phyloP scores from a whole-genome alignment of 2,888 invertebrate genomes.

The Tenthredo notha region DNA sequence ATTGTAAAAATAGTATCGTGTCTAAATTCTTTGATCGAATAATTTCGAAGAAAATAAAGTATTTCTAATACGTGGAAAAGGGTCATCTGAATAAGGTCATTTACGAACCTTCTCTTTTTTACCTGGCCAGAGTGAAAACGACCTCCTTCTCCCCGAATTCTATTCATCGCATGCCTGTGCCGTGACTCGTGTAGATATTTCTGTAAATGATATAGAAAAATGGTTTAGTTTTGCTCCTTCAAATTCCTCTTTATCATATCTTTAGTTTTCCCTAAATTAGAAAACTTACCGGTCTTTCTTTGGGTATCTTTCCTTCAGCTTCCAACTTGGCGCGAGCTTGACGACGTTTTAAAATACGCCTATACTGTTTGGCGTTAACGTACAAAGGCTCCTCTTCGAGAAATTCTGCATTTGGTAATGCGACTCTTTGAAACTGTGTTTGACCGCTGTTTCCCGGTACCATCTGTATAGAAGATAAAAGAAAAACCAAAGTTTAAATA shows the following conservation, averaged over 20 bases:
- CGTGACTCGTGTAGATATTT: slow-evolving; percentile 99
- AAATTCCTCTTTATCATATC: background rate
- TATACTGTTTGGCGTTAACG: slow-evolving; percentile 99
- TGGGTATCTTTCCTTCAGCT: slow-evolving; percentile 96
- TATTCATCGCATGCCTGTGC: slow-evolving; percentile 98
- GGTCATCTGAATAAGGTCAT: slow-evolving; percentile 21
- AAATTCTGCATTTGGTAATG: slow-evolving; percentile 82
- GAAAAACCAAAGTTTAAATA: background rate
- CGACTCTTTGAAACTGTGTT: slow-evolving; percentile 82
- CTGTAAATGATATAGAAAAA: slow-evolving; percentile 77
- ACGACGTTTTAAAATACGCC: slow-evolving; percentile 95
- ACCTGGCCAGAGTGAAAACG: slow-evolving; percentile 91
- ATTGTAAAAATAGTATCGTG: background rate
- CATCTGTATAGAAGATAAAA: slow-evolving; percentile 78
- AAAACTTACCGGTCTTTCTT: slow-evolving; percentile 90
- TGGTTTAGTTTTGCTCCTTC: background rate
- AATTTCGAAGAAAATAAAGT: background rate
- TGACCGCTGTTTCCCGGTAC: slow-evolving; percentile 80
- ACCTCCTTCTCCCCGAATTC: slow-evolving; percentile 97
- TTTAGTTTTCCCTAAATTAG: background rate
- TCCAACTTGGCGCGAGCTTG: slow-evolving; percentile 97
- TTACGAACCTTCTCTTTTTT: slow-evolving; percentile 74
- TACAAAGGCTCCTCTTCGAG: slow-evolving; percentile 97
- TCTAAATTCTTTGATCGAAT: background rate
- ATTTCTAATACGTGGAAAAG: background rate